A percentile compares a stretch with the other conserved stretches of the same genome.
phyloP scores from a whole-genome alignment of 2,113 vertebrate genomes.

The Callocephalon fimbriatum region DNA sequence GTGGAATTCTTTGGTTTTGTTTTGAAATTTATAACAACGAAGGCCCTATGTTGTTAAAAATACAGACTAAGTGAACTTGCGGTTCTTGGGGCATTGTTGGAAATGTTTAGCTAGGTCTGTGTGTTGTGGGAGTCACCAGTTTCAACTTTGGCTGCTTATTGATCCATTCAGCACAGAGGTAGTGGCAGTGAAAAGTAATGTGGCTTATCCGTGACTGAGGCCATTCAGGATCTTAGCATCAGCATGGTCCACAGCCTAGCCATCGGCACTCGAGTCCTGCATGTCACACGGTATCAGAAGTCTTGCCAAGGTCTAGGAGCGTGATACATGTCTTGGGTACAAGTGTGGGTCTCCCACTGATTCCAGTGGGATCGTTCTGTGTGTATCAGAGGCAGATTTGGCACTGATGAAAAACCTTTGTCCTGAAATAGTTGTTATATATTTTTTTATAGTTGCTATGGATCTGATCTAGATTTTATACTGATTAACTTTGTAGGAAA shows the following conservation, averaged over 20 bases:
- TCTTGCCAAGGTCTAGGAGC: background rate
- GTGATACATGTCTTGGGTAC: accelerated
- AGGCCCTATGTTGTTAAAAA: conserved; percentile 75
- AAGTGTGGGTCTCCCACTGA: accelerated
- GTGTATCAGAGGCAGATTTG: background rate
- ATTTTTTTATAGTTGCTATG: conserved; percentile 60
- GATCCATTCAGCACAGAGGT: background rate
- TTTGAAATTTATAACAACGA: conserved; percentile 79
- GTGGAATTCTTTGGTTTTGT: conserved; percentile 83
- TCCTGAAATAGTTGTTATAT: conserved; percentile 32
- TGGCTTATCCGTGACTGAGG: background rate
- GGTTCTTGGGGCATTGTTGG: conserved; percentile 53
- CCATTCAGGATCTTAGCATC: background rate
- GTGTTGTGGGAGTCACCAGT: background rate
- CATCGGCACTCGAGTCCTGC: background rate
- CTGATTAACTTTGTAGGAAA: conserved; percentile 36
- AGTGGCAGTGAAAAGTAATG: background rate
- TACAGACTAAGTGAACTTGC: conserved; percentile 54
- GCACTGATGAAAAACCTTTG: conserved; percentile 11
- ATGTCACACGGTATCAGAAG: accelerated
- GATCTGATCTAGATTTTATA: conserved; percentile 58
- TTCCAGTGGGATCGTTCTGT: accelerated
- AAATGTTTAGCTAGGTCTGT: background rate
- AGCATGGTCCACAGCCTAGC: accelerated
- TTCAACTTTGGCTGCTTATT: background rate